These are phyloP conservation scores for Chionodraco myersi DNA, from an alignment of 2,113 vertebrate genomes.

Conservation along the genomic window DNA sequence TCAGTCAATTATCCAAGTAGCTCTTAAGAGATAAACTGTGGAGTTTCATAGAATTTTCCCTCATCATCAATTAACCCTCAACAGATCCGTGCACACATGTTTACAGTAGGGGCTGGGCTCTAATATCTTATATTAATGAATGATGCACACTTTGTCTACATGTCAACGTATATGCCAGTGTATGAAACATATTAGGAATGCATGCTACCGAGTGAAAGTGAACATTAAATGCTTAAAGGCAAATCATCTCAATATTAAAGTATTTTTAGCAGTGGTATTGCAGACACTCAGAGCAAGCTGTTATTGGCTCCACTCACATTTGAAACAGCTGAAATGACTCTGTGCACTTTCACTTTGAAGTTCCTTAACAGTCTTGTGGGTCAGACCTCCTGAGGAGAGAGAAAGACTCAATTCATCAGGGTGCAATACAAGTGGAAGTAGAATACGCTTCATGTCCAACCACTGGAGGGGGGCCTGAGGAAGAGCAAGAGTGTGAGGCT, in stretches of 20 bases:
- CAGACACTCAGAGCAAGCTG: conserved; percentile 26
- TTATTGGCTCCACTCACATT: conserved; percentile 38
- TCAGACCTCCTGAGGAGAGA: conserved; percentile 75
- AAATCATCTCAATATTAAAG: not conserved
- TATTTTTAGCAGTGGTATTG: conserved; percentile 22
- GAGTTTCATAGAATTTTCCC: conserved; percentile 26
- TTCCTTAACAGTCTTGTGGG: conserved; percentile 66
- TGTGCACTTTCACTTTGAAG: conserved; percentile 73
- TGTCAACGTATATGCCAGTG: not conserved
- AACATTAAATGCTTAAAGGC: not conserved
- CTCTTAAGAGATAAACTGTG: conserved; percentile 20
- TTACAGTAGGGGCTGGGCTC: not conserved
- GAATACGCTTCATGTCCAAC: conserved; percentile 70
- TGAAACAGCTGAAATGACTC: conserved; percentile 61
- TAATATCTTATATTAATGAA: not conserved
- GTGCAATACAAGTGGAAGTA: conserved; percentile 65
- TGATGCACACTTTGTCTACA: not conserved
- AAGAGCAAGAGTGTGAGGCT: conserved; percentile 47
- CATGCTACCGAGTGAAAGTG: conserved; percentile 19
- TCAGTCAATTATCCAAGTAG: conserved; percentile 39
- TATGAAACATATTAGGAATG: not conserved
- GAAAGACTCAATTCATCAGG: conserved; percentile 72
- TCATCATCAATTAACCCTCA: conserved; percentile 24
- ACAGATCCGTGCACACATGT: not conserved
- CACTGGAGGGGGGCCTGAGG: conserved; percentile 48